Conservation (phyloP, 2,888 invertebrate genomes). For the Tortricodes alternella region DNA sequence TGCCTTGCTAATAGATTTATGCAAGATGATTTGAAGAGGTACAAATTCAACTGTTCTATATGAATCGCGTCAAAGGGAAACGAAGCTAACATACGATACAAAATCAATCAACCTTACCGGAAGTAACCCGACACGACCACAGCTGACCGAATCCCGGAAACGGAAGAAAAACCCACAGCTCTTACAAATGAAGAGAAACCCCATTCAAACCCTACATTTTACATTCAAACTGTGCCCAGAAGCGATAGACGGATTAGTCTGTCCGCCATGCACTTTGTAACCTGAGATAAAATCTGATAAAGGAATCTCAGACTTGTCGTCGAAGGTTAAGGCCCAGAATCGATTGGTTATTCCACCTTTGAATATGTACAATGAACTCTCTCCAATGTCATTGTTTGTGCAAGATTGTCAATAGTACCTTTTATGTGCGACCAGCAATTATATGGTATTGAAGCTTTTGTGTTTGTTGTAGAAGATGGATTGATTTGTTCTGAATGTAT, state of each 20-base stretch:
- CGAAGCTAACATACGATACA: background rate
- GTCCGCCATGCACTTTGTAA: conserved; percentile 10
- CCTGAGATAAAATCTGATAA: conserved; percentile 7
- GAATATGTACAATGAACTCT: conserved; percentile 62
- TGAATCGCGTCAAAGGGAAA: background rate
- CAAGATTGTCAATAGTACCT: conserved; percentile 43
- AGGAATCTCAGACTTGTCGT: background rate
- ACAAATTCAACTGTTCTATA: too few relatives aligned
- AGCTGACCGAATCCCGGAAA: conserved; percentile 11
- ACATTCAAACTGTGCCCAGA: conserved; percentile 54
- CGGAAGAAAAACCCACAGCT: conserved; percentile 33
- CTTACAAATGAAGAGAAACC: conserved; percentile 41
- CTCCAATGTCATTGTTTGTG: conserved; percentile 59
- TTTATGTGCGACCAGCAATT: conserved; percentile 32
- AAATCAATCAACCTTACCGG: background rate
- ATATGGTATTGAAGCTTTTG: conserved; percentile 24
- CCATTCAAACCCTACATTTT: conserved; percentile 37
- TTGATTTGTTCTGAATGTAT: conserved; percentile 18
- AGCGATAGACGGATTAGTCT: conserved; percentile 33
- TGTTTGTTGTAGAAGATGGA: conserved; percentile 20
- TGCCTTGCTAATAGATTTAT: too few relatives aligned
- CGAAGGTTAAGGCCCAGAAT: conserved; percentile 3
- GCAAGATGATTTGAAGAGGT: too few relatives aligned
- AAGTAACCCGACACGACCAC: conserved; percentile 18
- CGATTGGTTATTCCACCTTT: conserved; percentile 31